Conservation (phyloP, 2,113 vertebrate genomes). For the Choloepus hoffmanni region DNA sequence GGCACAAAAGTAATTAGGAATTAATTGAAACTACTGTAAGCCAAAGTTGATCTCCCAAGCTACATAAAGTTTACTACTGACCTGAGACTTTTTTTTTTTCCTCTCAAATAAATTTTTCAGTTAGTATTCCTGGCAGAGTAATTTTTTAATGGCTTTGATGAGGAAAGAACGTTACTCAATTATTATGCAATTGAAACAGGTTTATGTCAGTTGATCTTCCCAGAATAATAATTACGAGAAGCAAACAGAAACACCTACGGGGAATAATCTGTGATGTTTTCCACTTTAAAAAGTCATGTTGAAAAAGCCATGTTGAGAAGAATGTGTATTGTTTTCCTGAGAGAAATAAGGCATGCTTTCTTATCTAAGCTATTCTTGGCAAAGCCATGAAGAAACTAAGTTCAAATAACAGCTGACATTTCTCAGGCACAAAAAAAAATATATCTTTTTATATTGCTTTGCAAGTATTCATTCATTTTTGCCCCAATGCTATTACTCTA, state of each 20-base stretch:
- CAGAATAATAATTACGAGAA: not conserved
- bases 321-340: not conserved
- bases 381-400: not conserved
- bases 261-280: not conserved
- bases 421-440: accelerated
- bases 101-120: constrained; percentile 38
- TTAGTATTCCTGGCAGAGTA: not conserved
- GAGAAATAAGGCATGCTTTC: not conserved
- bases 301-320: too few relatives aligned
- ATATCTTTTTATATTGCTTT: not conserved
- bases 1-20: constrained; percentile 52
- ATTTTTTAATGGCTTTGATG: constrained; percentile 32
- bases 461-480: not conserved
- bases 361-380: not conserved
- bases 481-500: accelerated
- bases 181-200: not conserved
- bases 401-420: not conserved
- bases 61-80: not conserved
- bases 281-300: not conserved
- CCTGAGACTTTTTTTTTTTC: not conserved
- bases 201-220: not conserved
- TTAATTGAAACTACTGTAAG: constrained; percentile 64
- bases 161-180: not conserved
- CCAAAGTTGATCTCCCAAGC: constrained; percentile 55
- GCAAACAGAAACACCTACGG: not conserved